Percentiles rank a stretch among this genome's conserved stretches.
These are phyloP conservation scores for Oscheius sp. DNA, from an alignment of 1,140 invertebrate genomes.

Conservation along the genomic window DNA sequence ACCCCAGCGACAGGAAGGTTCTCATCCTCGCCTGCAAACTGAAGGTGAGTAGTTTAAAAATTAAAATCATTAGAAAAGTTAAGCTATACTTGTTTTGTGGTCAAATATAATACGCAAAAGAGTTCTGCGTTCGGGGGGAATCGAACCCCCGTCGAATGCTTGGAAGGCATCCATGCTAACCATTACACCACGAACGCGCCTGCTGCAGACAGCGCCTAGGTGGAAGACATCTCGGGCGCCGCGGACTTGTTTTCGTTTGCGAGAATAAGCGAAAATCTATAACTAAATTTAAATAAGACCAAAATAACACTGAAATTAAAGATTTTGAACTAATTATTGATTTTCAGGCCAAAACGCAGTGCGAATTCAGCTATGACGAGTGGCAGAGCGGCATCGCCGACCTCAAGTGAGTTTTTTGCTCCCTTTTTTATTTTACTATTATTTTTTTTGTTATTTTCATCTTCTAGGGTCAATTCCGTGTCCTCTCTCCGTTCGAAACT, in stretches of 20 bases:
- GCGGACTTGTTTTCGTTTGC: no score
- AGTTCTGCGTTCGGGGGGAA: slow-evolving; percentile 28
- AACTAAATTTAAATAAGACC: no score
- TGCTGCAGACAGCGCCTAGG: no score
- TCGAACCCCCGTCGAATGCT: slow-evolving; percentile 29
- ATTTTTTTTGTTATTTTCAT: not conserved
- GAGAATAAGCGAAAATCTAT: no score
- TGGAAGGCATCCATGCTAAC: slow-evolving; percentile 40
- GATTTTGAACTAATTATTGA: no score
- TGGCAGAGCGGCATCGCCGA: not conserved
- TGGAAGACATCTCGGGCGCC: no score
- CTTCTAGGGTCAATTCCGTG: not conserved
- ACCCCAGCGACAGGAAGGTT: not conserved
- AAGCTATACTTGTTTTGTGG: no score
- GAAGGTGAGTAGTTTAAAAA: not conserved
- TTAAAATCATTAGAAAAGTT: no score
- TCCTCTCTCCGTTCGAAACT: not conserved
- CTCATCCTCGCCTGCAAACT: not conserved
- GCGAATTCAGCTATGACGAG: not conserved
- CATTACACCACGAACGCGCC: slow-evolving; percentile 33
- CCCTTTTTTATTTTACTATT: not conserved
- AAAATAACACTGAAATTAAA: no score
- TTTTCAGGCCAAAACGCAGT: not conserved
- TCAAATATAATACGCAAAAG: no score
- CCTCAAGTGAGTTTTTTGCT: no score